phyloP scores from a whole-genome alignment of 30 jellyfish, hydroid and myxozoan genomes.

The Turritopsis rubra region DNA sequence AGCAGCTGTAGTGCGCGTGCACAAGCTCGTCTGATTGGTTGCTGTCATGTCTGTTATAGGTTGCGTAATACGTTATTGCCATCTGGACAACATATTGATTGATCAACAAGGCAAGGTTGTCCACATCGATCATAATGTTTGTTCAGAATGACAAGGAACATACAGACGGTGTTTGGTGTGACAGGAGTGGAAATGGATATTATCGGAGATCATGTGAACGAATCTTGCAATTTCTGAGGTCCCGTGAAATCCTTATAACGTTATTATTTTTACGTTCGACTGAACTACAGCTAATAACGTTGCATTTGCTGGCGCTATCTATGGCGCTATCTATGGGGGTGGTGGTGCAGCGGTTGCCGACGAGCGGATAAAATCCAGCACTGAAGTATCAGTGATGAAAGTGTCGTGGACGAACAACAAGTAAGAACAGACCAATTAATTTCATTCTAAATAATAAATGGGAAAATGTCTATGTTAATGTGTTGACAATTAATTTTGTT shows the following conservation, averaged over 20 bases:
- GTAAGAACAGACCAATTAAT: conserved; percentile 22
- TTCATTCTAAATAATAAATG: background rate
- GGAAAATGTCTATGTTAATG: no score
- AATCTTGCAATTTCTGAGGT: conserved; percentile 75
- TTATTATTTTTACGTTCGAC: conserved; percentile 85
- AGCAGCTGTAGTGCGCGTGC: conserved; percentile 95
- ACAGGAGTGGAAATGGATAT: conserved; percentile 98
- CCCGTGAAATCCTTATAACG: conserved; percentile 88
- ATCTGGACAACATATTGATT: conserved; percentile 86
- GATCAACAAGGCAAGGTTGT: conserved; percentile 97
- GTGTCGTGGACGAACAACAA: conserved; percentile 88
- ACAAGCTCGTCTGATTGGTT: conserved; percentile 91
- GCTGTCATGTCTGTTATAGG: conserved; percentile 99
- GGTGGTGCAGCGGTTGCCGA: conserved; percentile 96
- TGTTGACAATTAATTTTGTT: background rate
- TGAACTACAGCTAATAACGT: conserved; percentile 98
- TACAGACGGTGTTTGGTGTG: conserved; percentile 88
- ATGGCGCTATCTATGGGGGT: conserved; percentile 97
- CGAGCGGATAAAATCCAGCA: conserved; percentile 64
- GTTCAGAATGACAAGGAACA: conserved; percentile 91
- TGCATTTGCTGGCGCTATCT: conserved; percentile 99
- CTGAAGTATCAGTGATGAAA: conserved; percentile 89
- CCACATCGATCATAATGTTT: conserved; percentile 96
- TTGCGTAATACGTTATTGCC: conserved; percentile 89
- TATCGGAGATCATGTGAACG: conserved; percentile 82